These are phyloP conservation scores for Micrasema minimum DNA, from an alignment of 1,140 invertebrate species.

Conservation along the genomic window DNA sequence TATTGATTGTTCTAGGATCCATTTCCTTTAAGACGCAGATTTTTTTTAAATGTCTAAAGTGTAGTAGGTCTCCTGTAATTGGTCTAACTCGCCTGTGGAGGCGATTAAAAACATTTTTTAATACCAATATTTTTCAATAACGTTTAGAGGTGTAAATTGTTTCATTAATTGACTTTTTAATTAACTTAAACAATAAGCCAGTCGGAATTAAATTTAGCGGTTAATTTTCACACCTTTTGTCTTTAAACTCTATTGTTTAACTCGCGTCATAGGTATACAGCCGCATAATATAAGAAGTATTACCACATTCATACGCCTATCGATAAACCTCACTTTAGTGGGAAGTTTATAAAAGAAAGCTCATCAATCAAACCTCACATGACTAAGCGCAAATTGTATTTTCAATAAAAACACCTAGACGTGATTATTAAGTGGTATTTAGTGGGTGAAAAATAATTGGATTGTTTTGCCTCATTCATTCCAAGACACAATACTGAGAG, in stretches of 20 bases:
- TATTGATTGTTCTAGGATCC: too few species aligned
- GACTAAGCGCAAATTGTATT: conserved; percentile 4
- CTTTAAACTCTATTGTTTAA: conserved; percentile 3
- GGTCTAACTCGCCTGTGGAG: too few species aligned
- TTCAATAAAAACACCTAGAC: conserved; percentile 16
- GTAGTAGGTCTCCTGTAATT: too few species aligned
- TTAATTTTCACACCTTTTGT: conserved; percentile 11
- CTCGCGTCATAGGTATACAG: background rate
- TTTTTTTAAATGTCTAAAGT: too few species aligned
- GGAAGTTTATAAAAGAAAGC: conserved; percentile 25
- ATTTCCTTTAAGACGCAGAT: too few species aligned
- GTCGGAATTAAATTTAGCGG: too few species aligned
- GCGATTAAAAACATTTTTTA: too few species aligned
- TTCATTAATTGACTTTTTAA: too few species aligned
- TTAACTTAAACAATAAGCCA: too few species aligned
- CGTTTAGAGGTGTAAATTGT: too few species aligned
- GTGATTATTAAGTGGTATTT: conserved; percentile 30
- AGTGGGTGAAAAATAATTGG: conserved; percentile 27
- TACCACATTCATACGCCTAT: conserved; percentile 3
- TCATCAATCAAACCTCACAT: conserved; percentile 29
- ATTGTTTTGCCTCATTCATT: background rate
- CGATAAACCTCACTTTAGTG: background rate
- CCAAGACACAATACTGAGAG: background rate
- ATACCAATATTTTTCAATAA: too few species aligned
- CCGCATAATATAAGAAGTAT: background rate